Base-by-base conservation (phyloP, 2,888 invertebrate species). In the Elegia similella region DNA sequence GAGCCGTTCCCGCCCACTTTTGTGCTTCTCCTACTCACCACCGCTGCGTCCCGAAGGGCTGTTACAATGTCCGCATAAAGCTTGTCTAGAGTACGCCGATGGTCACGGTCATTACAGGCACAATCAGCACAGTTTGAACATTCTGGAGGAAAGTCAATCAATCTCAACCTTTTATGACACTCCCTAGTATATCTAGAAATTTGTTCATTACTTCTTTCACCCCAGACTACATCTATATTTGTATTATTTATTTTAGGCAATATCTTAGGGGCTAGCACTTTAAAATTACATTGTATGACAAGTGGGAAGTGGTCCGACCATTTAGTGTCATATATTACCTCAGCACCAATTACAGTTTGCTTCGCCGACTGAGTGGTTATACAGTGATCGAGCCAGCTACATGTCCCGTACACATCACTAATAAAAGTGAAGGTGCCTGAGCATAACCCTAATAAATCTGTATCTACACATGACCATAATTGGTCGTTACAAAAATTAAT, bases 231-330 rank as follows among this genome's bases (percentile, higher is more conserved):
- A 17, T 42, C n/a, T 15, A 34, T 42, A 32, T 10, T 7, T 5
- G 8, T 2, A 8, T 10, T 34, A 2, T 12, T 29, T 29, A 29
- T 23, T 13, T 12, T 53, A 53, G n/a, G n/a, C 47, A 46, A 17
- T 46, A 15, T 46, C 43, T 8, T 32, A 17, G 52, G 7, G 17
- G 32, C n/a, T n/a, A n/a, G n/a, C n/a, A n/a, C 38, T 17, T n/a
- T 3, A 7, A 60, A 38, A 44, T 62, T 23, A 57, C 59, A 56
- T 30, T 29, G 13, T 1, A 62, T 16, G 13, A 52, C 13, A 15
- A 63, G 42, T 5, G 63, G 63, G 42, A 44, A 61, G 50, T 63
- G 63, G 42, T 63, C 63, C 0, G 63, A 62, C 63, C 62, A 63
- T 48, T 38, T 60, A 15, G 57, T 16, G 17, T 52, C 59, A 55